These are phyloP conservation scores for human DNA, from an alignment of 2,113 vertebrate genomes.

Conservation along the genomic window GRCh38 chr1:154261001-154261500, in stretches of 20 bases:
- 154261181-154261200: background rate
- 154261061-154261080: constrained; percentile 96
- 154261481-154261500: background rate
- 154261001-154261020: constrained; percentile 96
- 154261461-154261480: background rate
- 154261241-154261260: background rate
- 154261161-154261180: background rate
- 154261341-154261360: background rate
- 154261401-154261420: background rate
- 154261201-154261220: background rate
- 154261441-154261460: background rate
- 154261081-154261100: constrained; percentile 98
- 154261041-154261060: constrained; percentile 99
- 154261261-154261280: background rate
- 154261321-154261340: background rate
- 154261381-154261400: background rate
- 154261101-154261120: constrained; percentile 95
- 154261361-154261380: background rate
- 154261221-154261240: background rate
- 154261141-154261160: background rate
- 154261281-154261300: background rate
- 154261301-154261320: background rate
- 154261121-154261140: background rate
- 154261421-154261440: background rate
- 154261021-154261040: constrained; percentile 99